phyloP scores from a whole-genome alignment of 2,797 vertebrate genomes.

The Oreochromis mossambicus region DNA sequence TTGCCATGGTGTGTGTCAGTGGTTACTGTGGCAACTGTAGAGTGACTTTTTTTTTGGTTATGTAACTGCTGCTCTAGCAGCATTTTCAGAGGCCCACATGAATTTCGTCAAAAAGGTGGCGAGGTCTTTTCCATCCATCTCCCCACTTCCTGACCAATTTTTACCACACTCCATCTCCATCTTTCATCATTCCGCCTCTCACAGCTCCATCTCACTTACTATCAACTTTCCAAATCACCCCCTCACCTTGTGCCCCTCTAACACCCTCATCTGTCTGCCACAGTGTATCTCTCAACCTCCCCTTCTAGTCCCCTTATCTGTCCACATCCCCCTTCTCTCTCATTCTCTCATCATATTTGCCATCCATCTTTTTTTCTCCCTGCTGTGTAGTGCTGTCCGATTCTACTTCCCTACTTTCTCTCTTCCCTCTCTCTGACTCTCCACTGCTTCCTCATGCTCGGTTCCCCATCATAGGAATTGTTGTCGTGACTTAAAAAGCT shows the following conservation, averaged over 20 bases:
- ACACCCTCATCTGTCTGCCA: constrained; percentile 31
- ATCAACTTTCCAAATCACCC: constrained; percentile 36
- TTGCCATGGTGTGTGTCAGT: constrained; percentile 52
- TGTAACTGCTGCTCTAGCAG: constrained; percentile 24
- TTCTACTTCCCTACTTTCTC: not conserved
- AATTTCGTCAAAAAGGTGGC: constrained; percentile 27
- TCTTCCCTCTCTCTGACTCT: not conserved
- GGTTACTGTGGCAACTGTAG: constrained; percentile 59
- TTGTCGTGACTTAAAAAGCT: constrained; percentile 42
- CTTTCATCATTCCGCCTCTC: constrained; percentile 46
- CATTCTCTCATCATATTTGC: constrained; percentile 24
- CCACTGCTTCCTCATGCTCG: constrained; percentile 1
- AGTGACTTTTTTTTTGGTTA: constrained; percentile 46
- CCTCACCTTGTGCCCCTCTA: constrained; percentile 4
- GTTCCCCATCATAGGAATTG: constrained; percentile 24
- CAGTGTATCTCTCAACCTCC: constrained; percentile 1
- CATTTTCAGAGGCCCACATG: constrained; percentile 25
- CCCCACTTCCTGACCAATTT: constrained; percentile 16
- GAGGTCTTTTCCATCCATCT: constrained; percentile 35
- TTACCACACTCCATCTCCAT: constrained; percentile 37
- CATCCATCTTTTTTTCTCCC: constrained; percentile 39
- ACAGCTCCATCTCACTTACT: constrained; percentile 39
- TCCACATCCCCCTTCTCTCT: constrained; percentile 31
- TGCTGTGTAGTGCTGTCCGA: constrained; percentile 7
- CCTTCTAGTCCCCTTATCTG: constrained; percentile 22